Conservation (phyloP, 2,888 invertebrate species). For the Vannuccia rotundouncinata region DNA sequence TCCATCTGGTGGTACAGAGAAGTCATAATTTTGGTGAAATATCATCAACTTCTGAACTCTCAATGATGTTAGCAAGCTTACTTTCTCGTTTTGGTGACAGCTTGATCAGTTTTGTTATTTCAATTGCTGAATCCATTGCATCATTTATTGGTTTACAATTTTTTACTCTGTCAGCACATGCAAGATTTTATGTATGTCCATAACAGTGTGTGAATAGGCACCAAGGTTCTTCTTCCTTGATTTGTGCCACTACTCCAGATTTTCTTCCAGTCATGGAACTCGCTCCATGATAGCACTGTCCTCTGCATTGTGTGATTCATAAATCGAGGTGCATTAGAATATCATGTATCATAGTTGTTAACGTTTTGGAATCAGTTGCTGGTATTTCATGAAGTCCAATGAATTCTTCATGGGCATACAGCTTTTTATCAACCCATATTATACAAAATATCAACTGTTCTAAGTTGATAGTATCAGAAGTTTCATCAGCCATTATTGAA, state of each 20-base stretch:
- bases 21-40: slow-evolving; percentile 22
- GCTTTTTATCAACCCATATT: not conserved
- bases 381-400: slow-evolving; percentile 17
- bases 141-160: slow-evolving; percentile 1
- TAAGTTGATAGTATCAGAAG: no score
- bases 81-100: slow-evolving; percentile 9
- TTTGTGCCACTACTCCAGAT: slow-evolving; percentile 10
- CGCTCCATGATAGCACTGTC: not conserved
- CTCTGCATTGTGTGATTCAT: not conserved
- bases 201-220: slow-evolving; percentile 20
- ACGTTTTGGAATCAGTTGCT: slow-evolving; percentile 15
- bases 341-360: not conserved
- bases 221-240: slow-evolving; percentile 2
- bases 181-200: slow-evolving; percentile 1
- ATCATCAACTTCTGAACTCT: not conserved
- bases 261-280: not conserved
- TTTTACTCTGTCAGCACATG: slow-evolving; percentile 16
- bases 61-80: not conserved
- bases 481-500: not conserved
- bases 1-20: slow-evolving; percentile 17
- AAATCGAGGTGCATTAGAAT: not conserved
- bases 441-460: slow-evolving; percentile 7
- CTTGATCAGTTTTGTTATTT: not conserved
- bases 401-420: slow-evolving; percentile 11
- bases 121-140: not conserved